phyloP scores from a whole-genome alignment of 1,140 invertebrate genomes.

The Berghia stephanieae region DNA sequence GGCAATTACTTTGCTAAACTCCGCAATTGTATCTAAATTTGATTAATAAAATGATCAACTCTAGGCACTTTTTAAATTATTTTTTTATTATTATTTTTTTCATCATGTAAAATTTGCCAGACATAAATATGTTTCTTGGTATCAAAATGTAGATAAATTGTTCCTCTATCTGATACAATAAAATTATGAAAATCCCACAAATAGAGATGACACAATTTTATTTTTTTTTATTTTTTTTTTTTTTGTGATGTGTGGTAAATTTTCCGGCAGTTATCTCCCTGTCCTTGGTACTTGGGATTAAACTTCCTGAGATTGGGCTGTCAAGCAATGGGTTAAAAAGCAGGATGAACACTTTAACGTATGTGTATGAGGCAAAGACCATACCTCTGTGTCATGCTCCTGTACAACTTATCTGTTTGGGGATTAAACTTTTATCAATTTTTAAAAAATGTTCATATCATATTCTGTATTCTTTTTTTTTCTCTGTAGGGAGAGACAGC shows the following conservation, averaged over 20 bases:
- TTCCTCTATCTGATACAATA: too few relatives aligned
- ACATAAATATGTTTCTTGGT: too few relatives aligned
- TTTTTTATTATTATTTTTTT: not conserved
- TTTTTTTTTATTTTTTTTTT: too few relatives aligned
- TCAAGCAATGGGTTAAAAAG: too few relatives aligned
- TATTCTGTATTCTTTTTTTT: slow-evolving; percentile 22
- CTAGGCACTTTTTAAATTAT: not conserved
- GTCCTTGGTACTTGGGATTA: not conserved
- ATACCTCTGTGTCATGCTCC: too few relatives aligned
- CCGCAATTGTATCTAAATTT: not conserved
- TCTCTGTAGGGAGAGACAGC: slow-evolving; percentile 87
- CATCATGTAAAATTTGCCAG: too few relatives aligned
- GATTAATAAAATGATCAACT: not conserved
- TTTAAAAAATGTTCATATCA: not conserved
- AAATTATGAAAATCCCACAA: too few relatives aligned
- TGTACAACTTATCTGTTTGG: not conserved
- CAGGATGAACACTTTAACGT: not conserved
- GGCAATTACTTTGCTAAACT: not conserved
- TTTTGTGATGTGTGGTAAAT: too few relatives aligned
- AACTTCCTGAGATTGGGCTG: too few relatives aligned
- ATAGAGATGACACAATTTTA: too few relatives aligned
- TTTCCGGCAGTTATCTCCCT: not conserved
- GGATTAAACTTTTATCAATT: not conserved
- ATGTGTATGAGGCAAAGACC: not conserved
- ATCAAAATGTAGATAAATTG: too few relatives aligned